Base-by-base conservation (phyloP, 1,140 invertebrate genomes). In the Brachionus koreanus region DNA sequence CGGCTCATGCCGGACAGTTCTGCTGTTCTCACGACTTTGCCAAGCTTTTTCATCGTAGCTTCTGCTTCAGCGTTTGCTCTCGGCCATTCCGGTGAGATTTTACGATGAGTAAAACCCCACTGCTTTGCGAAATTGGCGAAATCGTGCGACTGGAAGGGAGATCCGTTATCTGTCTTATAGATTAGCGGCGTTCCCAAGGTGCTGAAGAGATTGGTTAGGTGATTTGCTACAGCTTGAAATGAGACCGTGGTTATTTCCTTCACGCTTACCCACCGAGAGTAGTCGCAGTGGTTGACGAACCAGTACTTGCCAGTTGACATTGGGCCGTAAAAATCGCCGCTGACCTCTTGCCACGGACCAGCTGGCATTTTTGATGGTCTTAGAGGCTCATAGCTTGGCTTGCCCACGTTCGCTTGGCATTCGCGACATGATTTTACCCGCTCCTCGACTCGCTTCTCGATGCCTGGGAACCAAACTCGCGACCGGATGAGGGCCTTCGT, bases 121-220 rank as follows among this genome's bases (percentile, higher is more conserved):
- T 82, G 29, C 35, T 77, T 82, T 19, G 72, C 46, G 72, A 79
- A 84, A 6, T 81, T 25, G 16, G 35, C 35, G 61, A 84, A 84
- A 3, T 82, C 52, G 35, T 13, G 19, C 3, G 74, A 77, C 19
- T 77, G 84, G 19, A 23, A 33, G 1, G 19, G 82, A 9, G 84
- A 79, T 16, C 83, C 83, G 82, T 83, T 84, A 49, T 84, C 84
- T 33, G 33, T 82, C 77, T 82, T 65, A n/a, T 85, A 13, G 16
- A 23, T 83, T 49, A 39, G 43, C 25, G 83, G 84, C 29, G 63
- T 52, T 37, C 84, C 83, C 67, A 82, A 75, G 23, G 37, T 83
- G 7, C 83, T 77, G 69, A 85, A 85, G 9, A 83, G 83, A 7
- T 43, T 25, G 77, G 13, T 12, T 84, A 52, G 81, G 67, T 49